Conservation (phyloP, 2,888 invertebrate species). For the Oscheius myriophilus region DNA sequence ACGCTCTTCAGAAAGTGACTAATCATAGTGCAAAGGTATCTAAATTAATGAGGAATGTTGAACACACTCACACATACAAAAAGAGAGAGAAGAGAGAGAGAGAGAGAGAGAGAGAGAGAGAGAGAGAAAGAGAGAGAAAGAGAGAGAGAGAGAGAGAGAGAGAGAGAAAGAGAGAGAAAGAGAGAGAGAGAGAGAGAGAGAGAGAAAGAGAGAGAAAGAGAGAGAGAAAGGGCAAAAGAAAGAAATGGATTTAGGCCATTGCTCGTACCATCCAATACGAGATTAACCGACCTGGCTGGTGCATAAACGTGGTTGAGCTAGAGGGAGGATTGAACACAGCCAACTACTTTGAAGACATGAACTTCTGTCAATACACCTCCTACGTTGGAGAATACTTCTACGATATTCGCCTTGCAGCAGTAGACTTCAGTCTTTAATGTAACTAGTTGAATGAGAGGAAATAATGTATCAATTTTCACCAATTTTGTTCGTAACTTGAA, state of each 20-base stretch:
- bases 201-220: neutral
- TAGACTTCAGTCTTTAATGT: conserved; percentile 30
- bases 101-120: neutral
- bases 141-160: neutral
- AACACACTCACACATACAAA: neutral
- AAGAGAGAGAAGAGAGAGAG: neutral
- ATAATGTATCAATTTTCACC: too few species aligned
- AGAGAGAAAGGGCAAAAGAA: too few species aligned
- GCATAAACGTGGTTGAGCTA: conserved; percentile 40
- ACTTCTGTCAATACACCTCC: conserved; percentile 53
- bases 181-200: neutral
- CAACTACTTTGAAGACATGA: conserved; percentile 32
- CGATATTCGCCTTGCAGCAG: conserved; percentile 43
- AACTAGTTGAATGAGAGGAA: neutral
- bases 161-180: neutral
- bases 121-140: neutral
- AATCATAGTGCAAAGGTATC: too few species aligned
- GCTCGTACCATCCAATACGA: conserved; percentile 41
- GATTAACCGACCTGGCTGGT: conserved; percentile 47
- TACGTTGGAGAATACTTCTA: conserved; percentile 31
- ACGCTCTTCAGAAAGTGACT: too few species aligned
- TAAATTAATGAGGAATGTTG: too few species aligned
- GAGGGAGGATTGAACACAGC: conserved; percentile 30
- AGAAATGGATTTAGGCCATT: conserved; percentile 33
- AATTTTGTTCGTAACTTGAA: too few species aligned